Base-by-base conservation (phyloP, 2,888 invertebrate genomes). In the Hydroisotoma schaefferi region DNA sequence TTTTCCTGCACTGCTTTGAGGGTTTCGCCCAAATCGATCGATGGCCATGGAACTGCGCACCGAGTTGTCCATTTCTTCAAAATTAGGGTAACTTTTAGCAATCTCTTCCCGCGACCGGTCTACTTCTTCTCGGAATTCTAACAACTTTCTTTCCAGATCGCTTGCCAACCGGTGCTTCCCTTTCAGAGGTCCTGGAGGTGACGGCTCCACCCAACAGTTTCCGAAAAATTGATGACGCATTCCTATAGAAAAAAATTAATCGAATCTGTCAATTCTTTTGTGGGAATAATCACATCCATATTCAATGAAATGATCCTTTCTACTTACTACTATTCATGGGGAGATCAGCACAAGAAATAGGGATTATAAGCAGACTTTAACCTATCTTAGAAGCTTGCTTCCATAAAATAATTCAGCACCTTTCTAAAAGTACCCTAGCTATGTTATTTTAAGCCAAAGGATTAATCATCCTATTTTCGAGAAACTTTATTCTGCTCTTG, bases 11-110 rank as follows among this genome's bases (percentile, higher is more conserved):
- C 40, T 59, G 23, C 56, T 66, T 54, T 57, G 60, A 51, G 57
- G 59, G 60, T 58, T 63, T 66, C 70, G 61, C 59, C 66, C 67
- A 53, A 57, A 63, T 64, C 69, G 69, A 71, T 71, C 68, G 62
- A 64, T 65, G 44, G 59, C 62, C 63, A 61, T 59, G 62, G 59
- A 66, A 59, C 63, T 69, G 69, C 69, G 71, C 71, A 69, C 69
- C 48, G 61, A 43, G 15, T 38, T 44, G 53, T 59, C 57, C 15
- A 64, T 66, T 46, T 64, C 66, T 40, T 67, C 64, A 62, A 71
- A 59, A 48, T 68, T 61, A 55, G 67, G 64, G 55, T 56, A 53
- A 37, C 59, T 60, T 55, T 64, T 68, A 44, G 67, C 56, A 58
- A 68, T 51, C 54, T 67, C 63, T 59, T 67, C 68, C 52, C 70